Evolutionary conservation across 2,797 vertebrate species (phyloP).

Genomic region (Alauda arvensis): DNA sequence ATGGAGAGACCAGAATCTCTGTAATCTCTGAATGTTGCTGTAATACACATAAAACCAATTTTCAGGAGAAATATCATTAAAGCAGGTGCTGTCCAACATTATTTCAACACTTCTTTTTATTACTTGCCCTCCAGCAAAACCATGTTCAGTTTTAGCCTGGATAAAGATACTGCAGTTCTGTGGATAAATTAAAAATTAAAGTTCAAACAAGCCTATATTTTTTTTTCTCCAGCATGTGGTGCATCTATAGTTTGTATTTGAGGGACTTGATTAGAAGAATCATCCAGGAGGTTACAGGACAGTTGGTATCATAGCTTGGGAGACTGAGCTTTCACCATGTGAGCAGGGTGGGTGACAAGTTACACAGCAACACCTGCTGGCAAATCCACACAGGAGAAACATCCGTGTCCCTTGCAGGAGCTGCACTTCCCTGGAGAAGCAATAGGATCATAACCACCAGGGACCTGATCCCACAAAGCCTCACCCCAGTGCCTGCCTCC

Average conservation of each 20-base stretch:
- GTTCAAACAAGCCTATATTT: background rate
- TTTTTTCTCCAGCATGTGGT: background rate
- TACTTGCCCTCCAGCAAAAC: background rate
- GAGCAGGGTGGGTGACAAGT: slow-evolving; percentile 34
- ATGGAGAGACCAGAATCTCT: background rate
- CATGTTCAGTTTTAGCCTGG: background rate
- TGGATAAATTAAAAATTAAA: background rate
- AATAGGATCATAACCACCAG: background rate
- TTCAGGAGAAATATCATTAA: background rate
- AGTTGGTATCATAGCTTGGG: background rate
- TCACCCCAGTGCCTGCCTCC: background rate
- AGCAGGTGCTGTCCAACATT: background rate
- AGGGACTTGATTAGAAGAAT: background rate
- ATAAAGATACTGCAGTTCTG: background rate
- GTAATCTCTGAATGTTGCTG: background rate
- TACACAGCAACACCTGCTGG: slow-evolving; percentile 54
- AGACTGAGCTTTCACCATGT: background rate
- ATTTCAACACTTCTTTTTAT: background rate
- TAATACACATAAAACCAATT: background rate
- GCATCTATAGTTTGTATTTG: background rate
- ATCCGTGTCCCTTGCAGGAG: background rate
- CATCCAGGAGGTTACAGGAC: background rate
- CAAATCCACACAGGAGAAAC: slow-evolving; percentile 25
- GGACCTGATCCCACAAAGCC: background rate
- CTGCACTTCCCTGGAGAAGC: background rate